Evolutionary conservation across 2,797 vertebrate genomes (phyloP), one percentile per base, ranked within the genome.

Genomic region (Takifugu ocellatus): DNA sequence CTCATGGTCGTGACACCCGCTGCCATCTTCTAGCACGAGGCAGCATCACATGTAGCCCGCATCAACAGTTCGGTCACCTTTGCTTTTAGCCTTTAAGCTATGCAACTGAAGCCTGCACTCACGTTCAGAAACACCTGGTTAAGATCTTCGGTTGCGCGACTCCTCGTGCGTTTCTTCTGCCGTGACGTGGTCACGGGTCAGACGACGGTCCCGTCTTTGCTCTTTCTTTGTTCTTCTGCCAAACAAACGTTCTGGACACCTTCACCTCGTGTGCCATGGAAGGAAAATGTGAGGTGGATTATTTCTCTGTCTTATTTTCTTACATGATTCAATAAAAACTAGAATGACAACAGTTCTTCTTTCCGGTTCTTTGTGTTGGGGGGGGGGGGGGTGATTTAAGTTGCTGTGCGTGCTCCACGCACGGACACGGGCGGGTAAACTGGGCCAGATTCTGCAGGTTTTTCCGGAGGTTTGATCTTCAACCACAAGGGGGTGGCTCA

Each of bases 181-280:
- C 71, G 54, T 81, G 36, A 39, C 36, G 14, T 39, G 2, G 48
- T 73, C 69, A 76, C 75, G 52, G 71, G 73, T 76, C 78, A 66
- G 59, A 69, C 70, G 56, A 52, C 68, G 68, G 72, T 85, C 31
- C 59, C n/a, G 27, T 72, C 84, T 50, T 36, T 4, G 31, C 49
- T 56, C 17, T 56, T 46, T 52, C 1, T 67, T 62, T 71, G 73
- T 48, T 27, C 76, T 74, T 84, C 68, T 88, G 85, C 84, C 86
- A 84, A 87, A 88, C 84, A 77, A 75, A 36, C 12, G 36, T 9
- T 25, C 74, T 68, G 72, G 84, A 82, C 86, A 85, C 82, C 74
- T 87, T 91, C 88, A 91, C 88, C 89, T 90, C 78, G 88, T 90
- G 92, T 93, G 91, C 91, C 89, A 89, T 90, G 79, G 85, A 85